Evolutionary conservation across 2,888 invertebrate genomes (phyloP).

Genomic region (Pristionchus arcanus): DNA sequence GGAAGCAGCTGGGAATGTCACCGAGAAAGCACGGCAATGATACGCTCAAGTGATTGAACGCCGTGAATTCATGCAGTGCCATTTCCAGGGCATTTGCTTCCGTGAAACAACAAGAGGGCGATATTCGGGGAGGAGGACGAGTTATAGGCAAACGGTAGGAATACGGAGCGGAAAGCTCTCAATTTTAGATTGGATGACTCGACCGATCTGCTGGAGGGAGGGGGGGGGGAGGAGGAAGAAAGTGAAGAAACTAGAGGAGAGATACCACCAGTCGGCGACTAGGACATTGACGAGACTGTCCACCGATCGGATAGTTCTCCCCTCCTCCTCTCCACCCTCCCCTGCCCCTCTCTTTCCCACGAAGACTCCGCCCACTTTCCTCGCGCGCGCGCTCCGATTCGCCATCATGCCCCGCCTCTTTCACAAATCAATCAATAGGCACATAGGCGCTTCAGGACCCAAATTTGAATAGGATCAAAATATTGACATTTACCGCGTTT

Average conservation of each 20-base stretch:
- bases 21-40: constrained; percentile 57
- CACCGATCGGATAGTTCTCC: constrained; percentile 37
- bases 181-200: background rate
- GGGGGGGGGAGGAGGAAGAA: background rate
- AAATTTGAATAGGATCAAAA: background rate
- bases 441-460: background rate
- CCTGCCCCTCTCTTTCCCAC: constrained; percentile 4
- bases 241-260: background rate
- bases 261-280: constrained; percentile 30
- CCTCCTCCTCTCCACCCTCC: constrained; percentile 40
- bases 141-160: background rate
- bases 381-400: constrained; percentile 22
- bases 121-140: background rate
- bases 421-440: background rate
- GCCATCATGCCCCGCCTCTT: background rate
- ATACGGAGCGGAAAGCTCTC: background rate
- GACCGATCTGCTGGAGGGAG: background rate
- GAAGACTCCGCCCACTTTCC: constrained; percentile 29
- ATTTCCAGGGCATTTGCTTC: constrained; percentile 59
- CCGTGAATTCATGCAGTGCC: constrained; percentile 75
- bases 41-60: constrained; percentile 40
- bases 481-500: background rate
- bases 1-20: constrained; percentile 55
- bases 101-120: background rate
- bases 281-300: constrained; percentile 49